Evolutionary conservation across 2,113 vertebrate genomes (phyloP).

Genomic region (Neogale vison): DNA sequence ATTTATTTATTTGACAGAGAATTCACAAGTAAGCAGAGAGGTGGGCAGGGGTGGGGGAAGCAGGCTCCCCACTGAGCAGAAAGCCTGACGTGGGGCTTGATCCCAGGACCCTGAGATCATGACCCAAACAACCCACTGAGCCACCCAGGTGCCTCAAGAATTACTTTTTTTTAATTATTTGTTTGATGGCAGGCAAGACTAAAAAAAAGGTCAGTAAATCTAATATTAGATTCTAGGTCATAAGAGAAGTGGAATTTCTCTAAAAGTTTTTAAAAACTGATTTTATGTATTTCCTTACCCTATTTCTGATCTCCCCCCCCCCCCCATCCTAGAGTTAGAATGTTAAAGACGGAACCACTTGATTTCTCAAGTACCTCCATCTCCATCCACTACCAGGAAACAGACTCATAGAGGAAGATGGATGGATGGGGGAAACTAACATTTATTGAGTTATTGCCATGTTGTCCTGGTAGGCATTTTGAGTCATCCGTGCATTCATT

Average conservation of each 20-base stretch:
- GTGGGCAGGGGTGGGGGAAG: no score
- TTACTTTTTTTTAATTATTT: neutral
- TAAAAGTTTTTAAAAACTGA: slow-evolving; percentile 18
- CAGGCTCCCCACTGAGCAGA: no score
- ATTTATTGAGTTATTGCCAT: neutral
- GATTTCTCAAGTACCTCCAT: neutral
- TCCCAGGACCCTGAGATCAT: no score
- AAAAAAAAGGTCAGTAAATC: neutral
- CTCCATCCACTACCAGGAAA: neutral
- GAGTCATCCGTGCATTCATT: neutral
- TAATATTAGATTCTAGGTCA: slow-evolving; percentile 38
- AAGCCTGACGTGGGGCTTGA: no score
- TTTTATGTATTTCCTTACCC: neutral
- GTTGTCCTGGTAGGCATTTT: neutral
- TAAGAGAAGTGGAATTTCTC: slow-evolving; percentile 35
- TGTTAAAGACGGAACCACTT: neutral
- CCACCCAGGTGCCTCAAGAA: no score
- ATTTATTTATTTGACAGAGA: no score
- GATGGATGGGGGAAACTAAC: neutral
- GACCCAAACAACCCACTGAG: no score
- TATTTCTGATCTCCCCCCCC: slow-evolving; percentile 4
- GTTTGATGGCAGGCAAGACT: neutral
- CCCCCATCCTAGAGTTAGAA: neutral
- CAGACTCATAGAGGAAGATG: neutral
- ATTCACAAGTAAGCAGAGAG: no score